A percentile compares a stretch with the other conserved stretches of the same genome.
These are phyloP conservation scores for Epinephelus moara DNA, from an alignment of 2,113 vertebrate species.

Conservation along the genomic window DNA sequence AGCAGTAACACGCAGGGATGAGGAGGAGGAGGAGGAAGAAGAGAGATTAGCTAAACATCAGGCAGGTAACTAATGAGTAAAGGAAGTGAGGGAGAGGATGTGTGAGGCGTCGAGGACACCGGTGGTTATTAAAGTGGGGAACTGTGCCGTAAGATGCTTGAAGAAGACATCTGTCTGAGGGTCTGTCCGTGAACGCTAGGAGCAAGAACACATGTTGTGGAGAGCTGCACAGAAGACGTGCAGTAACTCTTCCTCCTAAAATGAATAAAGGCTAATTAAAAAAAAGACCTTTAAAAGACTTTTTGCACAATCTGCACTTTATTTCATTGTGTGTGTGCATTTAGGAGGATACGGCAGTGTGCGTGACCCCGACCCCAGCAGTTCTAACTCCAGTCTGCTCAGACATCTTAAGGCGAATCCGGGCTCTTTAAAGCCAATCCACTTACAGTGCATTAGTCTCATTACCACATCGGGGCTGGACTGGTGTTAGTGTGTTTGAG, in stretches of 20 bases:
- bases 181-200: slow-evolving; percentile 8
- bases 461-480: slow-evolving; percentile 72
- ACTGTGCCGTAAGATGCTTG: slow-evolving; percentile 33
- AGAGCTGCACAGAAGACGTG: neutral
- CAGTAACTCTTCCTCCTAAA: neutral
- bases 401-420: slow-evolving; percentile 83
- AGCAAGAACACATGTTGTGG: neutral
- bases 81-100: neutral
- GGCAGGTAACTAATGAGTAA: slow-evolving; percentile 7
- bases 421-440: slow-evolving; percentile 81
- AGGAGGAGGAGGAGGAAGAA: neutral
- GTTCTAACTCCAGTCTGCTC: slow-evolving; percentile 78
- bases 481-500: slow-evolving; percentile 39
- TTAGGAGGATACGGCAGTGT: slow-evolving; percentile 25
- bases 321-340: slow-evolving; percentile 30
- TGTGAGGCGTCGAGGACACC: slow-evolving; percentile 7
- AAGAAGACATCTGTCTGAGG: slow-evolving; percentile 55
- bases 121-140: slow-evolving; percentile 33
- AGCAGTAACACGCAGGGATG: neutral
- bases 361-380: slow-evolving; percentile 71
- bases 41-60: slow-evolving; percentile 46
- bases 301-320: neutral
- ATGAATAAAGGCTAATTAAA: neutral
- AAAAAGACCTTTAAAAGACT: neutral
- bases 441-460: slow-evolving; percentile 85